These are phyloP conservation scores for Hyles euphorbiae DNA, from an alignment of 1,140 invertebrate species.

Conservation along the genomic window DNA sequence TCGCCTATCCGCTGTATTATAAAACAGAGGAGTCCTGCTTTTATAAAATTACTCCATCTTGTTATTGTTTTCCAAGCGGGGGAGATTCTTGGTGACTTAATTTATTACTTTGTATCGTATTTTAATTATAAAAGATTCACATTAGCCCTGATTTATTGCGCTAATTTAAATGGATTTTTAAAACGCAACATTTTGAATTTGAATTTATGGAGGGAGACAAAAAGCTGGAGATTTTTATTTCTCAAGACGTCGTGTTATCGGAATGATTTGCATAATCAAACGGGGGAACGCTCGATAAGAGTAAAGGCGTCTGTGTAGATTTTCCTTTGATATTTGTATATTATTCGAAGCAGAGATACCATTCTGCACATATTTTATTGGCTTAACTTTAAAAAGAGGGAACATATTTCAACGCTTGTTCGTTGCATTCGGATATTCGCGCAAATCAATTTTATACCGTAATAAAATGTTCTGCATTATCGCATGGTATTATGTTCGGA, in stretches of 20 bases:
- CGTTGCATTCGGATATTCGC: too few species aligned
- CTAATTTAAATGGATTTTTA: constrained; percentile 14
- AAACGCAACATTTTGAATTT: constrained; percentile 2
- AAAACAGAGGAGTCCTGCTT: constrained; percentile 8
- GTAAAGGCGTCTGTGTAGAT: constrained; percentile 5
- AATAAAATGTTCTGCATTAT: too few species aligned
- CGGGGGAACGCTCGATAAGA: constrained; percentile 1
- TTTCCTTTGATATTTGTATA: constrained; percentile 5
- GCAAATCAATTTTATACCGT: too few species aligned
- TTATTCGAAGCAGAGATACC: not conserved
- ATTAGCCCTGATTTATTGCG: constrained; percentile 26
- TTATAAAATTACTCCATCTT: constrained; percentile 11
- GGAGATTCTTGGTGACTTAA: constrained; percentile 15
- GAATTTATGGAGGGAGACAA: constrained; percentile 9
- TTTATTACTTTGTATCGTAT: constrained; percentile 33
- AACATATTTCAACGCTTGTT: too few species aligned
- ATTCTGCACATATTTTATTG: too few species aligned
- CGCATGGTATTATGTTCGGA: too few species aligned
- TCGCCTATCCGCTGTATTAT: not conserved
- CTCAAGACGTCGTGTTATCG: constrained; percentile 10
- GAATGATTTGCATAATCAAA: constrained; percentile 19
- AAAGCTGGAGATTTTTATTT: constrained; percentile 14
- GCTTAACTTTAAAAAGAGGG: too few species aligned
- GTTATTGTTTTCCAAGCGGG: constrained; percentile 8
- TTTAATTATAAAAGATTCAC: constrained; percentile 34